Conservation (phyloP, 2,113 vertebrate species). For the Pogonocichla stellata region DNA sequence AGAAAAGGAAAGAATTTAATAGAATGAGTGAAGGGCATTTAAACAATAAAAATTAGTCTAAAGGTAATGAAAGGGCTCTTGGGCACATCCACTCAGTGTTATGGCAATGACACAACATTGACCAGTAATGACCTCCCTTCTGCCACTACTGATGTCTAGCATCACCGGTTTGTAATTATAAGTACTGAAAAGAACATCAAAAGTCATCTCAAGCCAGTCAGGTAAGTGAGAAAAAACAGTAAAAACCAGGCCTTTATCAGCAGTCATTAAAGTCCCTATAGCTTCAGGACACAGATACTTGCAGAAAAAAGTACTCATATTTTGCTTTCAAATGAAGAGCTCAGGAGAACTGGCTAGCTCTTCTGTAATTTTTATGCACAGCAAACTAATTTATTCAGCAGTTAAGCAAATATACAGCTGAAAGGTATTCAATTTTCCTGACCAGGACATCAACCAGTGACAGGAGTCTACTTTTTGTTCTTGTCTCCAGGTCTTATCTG, state of each 20-base stretch:
- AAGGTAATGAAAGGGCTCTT: neutral
- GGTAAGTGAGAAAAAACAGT: neutral
- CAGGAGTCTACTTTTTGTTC: neutral
- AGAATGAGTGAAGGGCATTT: neutral
- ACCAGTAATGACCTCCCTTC: neutral
- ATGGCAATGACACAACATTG: neutral
- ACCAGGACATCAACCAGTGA: neutral
- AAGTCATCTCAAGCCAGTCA: neutral
- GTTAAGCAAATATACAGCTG: neutral
- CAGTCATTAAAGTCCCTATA: neutral
- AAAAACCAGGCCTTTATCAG: neutral
- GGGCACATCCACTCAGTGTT: neutral
- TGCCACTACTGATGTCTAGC: neutral
- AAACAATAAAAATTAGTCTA: neutral
- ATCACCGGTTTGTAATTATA: neutral
- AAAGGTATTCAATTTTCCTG: neutral
- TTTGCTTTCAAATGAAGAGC: neutral
- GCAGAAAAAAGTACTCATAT: neutral
- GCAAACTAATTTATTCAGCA: neutral
- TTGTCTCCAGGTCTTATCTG: neutral
- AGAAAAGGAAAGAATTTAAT: neutral
- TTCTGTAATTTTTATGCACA: neutral
- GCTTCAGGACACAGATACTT: neutral
- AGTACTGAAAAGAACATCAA: neutral
- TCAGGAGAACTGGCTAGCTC: neutral